Base-by-base conservation (phyloP, 64 coral and sea anemone species). In the Acropora tenuis region DNA sequence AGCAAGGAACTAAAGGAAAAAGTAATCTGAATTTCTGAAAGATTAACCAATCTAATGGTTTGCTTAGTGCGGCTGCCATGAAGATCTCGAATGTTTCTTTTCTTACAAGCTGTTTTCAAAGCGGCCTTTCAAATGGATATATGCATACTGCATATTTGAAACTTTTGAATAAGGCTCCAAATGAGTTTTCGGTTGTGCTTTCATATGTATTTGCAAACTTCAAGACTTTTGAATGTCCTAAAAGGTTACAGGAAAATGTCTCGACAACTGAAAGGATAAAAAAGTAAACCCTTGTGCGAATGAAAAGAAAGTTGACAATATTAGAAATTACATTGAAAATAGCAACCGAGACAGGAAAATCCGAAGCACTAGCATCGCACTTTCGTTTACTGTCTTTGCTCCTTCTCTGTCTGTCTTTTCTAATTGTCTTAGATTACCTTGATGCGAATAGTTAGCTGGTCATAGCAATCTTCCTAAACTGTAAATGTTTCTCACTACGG, bases 191-290 rank as follows among this genome's bases (percentile, higher is more conserved):
- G 8, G 20, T 58, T 57, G 11, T 30, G 42, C 6, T 80, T 55
- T 80, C 52, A 41, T 59, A 30, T 60, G 20, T 80, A 40, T 58
- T 80, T 80, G 20, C 50, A 57, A 58, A 58, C 2, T 20, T 20
- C 5, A 10, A 48, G 49, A 58, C 19, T 80, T 58, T 55, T 80
- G 74, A 60, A 80, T 60, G 78, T 60, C 59, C 41, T 17, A 58
- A 80, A 80, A 80, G 52, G 52, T 80, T 8, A 8, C n/a, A 80
- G 78, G 78, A 80, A 80, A 80, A 58, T 80, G n/a, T 30, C 55
- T 58, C 41, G 50, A 41, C 52, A 80, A 55, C 40, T 80, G 53
- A 41, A 30, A 80, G 50, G 78, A 80, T 80, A 20, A 8, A 57
- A 80, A 50, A 53, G 30, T 79, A 79, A 79, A 55, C 49, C 30